Evolutionary conservation across 2,888 invertebrate species (phyloP).

Genomic region (Matsumyia berberina): DNA sequence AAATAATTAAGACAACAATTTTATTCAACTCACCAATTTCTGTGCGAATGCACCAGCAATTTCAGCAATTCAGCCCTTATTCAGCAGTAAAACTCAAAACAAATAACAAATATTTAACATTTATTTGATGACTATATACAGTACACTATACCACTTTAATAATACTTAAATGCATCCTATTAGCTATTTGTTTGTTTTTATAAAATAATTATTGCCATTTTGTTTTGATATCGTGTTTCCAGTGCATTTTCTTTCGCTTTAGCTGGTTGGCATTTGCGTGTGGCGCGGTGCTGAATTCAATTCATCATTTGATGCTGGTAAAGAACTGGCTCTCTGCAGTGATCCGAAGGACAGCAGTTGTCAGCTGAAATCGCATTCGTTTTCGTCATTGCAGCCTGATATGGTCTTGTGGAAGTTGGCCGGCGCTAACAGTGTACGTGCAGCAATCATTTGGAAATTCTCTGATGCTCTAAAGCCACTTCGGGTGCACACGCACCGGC

Average conservation of each 20-base stretch:
- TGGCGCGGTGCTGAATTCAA: conserved; percentile 36
- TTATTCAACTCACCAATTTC: too few species aligned
- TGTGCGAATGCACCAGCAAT: too few species aligned
- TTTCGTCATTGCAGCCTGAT: conserved; percentile 83
- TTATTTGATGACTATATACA: conserved; percentile 66
- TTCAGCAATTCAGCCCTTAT: too few species aligned
- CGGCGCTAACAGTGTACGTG: conserved; percentile 83
- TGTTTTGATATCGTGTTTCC: conserved; percentile 32
- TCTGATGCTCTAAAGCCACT: conserved; percentile 84
- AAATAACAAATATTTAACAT: conserved; percentile 67
- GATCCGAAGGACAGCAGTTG: conserved; percentile 80
- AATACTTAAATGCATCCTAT: conserved; percentile 49
- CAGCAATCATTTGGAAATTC: conserved; percentile 84
- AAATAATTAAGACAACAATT: too few species aligned
- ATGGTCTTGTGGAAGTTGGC: conserved; percentile 84
- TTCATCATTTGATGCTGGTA: conserved; percentile 77
- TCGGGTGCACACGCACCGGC: conserved; percentile 90
- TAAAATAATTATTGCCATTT: conserved; percentile 73
- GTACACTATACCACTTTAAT: conserved; percentile 44
- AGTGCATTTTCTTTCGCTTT: conserved; percentile 3
- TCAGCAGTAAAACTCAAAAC: conserved; percentile 21
- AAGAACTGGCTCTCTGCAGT: conserved; percentile 80
- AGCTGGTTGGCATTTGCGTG: conserved; percentile 31
- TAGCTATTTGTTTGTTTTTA: conserved; percentile 37
- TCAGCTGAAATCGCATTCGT: conserved; percentile 83